Percentiles rank a stretch among this genome's conserved stretches.
Conservation (phyloP, 2,797 vertebrate genomes). For the Sylvia borin region DNA sequence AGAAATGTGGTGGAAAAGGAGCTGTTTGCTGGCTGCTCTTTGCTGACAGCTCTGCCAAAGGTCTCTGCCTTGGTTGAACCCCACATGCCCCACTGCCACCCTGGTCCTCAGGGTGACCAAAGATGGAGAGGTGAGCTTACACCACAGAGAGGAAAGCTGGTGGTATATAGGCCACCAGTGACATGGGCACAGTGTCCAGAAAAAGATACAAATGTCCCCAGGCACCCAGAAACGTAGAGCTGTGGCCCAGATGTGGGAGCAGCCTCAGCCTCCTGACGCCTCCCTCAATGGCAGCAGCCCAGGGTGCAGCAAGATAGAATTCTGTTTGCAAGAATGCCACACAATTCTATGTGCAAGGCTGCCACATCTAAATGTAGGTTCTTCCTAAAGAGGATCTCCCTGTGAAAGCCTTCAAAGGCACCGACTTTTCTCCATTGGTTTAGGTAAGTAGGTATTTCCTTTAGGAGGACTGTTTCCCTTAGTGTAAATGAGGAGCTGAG, state of each 20-base stretch:
- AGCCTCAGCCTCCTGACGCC: not conserved
- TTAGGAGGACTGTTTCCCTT: not conserved
- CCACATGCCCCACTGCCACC: too few species aligned
- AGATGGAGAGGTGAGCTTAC: not conserved
- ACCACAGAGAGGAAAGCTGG: not conserved
- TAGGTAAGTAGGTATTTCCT: not conserved
- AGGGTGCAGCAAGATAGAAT: not conserved
- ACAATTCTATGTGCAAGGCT: too few species aligned
- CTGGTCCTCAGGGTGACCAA: not conserved
- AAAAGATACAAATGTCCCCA: not conserved
- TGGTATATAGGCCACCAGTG: not conserved
- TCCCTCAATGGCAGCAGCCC: not conserved
- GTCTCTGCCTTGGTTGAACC: not conserved
- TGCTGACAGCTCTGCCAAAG: not conserved
- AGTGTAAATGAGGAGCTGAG: not conserved
- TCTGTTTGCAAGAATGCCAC: too few species aligned
- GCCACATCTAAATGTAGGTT: not conserved
- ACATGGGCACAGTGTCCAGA: not conserved
- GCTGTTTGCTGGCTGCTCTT: not conserved
- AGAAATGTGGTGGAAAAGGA: not conserved
- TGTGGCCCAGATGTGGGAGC: not conserved
- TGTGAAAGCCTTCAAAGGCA: not conserved
- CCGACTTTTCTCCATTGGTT: rapidly evolving
- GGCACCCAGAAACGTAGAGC: not conserved
- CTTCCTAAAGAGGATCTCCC: not conserved